A percentile compares a stretch with the other conserved stretches of the same genome.
Evolutionary conservation across 2,113 vertebrate species (phyloP).

Genomic region (Setophaga petechia): DNA sequence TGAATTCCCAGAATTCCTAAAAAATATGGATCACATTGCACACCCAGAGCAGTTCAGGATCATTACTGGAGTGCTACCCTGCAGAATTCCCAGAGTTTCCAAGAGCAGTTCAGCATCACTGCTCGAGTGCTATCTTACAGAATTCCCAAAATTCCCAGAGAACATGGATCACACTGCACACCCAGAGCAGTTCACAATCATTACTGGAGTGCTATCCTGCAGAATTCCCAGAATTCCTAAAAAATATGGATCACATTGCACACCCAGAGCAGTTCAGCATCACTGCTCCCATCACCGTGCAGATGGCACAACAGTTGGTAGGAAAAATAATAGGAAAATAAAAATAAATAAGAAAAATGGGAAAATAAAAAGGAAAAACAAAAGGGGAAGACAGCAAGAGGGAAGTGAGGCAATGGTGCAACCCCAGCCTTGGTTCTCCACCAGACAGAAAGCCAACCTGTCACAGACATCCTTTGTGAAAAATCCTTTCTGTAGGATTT

Average conservation of each 20-base stretch:
- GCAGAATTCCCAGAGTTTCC: not conserved
- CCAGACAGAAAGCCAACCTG: not conserved
- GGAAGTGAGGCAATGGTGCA: not conserved
- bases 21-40: not conserved
- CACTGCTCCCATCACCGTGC: not conserved
- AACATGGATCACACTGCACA: not conserved
- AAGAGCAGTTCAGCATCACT: not conserved
- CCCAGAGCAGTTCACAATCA: not conserved
- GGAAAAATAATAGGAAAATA: not conserved
- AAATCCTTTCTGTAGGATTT: too few relatives aligned
- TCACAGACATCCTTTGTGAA: too few relatives aligned
- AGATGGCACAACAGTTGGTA: not conserved
- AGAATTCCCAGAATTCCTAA: not conserved
- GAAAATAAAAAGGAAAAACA: not conserved
- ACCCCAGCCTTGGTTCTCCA: accelerated
- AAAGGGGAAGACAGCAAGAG: not conserved
- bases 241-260: not conserved
- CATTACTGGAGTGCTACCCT: not conserved
- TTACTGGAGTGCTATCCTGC: too few relatives aligned
- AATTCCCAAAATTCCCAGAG: not conserved
- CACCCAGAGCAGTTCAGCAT: not conserved
- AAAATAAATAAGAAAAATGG: not conserved
- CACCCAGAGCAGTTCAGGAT: not conserved
- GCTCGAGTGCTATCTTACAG: not conserved
- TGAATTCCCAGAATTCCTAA: not conserved